phyloP scores from a whole-genome alignment of 1,140 invertebrate species.

The Lucilia cuprina region DNA sequence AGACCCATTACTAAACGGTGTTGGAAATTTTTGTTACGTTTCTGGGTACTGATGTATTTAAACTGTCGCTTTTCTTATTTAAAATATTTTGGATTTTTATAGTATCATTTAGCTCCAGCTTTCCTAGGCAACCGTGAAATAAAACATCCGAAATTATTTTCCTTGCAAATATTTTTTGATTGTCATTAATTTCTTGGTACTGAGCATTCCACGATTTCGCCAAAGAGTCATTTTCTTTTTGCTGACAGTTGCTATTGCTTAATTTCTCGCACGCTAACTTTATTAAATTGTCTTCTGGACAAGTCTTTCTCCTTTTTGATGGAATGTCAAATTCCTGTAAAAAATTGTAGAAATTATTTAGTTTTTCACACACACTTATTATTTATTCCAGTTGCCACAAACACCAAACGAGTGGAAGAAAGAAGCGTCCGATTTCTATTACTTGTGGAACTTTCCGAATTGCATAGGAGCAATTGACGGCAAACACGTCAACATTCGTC shows the following conservation, averaged over 20 bases:
- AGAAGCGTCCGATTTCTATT: not conserved
- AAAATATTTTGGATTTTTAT: no score
- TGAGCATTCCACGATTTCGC: not conserved
- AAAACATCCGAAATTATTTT: slow-evolving; percentile 20
- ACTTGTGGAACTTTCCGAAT: not conserved
- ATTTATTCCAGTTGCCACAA: slow-evolving; percentile 15
- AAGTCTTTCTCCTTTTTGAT: slow-evolving; percentile 7
- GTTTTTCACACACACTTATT: not conserved
- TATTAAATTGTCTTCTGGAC: slow-evolving; percentile 1
- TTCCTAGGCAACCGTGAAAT: slow-evolving; percentile 6
- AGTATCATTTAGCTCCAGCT: not conserved
- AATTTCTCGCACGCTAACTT: not conserved
- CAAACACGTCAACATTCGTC: not conserved
- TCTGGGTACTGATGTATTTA: no score
- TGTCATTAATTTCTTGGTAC: not conserved
- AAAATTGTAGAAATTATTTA: not conserved
- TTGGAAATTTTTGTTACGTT: no score
- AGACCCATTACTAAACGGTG: no score
- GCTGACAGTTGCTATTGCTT: not conserved
- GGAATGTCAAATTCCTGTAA: not conserved
- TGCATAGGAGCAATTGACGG: not conserved
- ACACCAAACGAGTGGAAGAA: not conserved
- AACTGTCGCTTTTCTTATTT: no score
- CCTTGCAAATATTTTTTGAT: not conserved
- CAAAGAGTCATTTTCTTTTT: not conserved